Evolutionary conservation across 1,140 invertebrate species (phyloP).

Genomic region (Luehdorfia chinensis): DNA sequence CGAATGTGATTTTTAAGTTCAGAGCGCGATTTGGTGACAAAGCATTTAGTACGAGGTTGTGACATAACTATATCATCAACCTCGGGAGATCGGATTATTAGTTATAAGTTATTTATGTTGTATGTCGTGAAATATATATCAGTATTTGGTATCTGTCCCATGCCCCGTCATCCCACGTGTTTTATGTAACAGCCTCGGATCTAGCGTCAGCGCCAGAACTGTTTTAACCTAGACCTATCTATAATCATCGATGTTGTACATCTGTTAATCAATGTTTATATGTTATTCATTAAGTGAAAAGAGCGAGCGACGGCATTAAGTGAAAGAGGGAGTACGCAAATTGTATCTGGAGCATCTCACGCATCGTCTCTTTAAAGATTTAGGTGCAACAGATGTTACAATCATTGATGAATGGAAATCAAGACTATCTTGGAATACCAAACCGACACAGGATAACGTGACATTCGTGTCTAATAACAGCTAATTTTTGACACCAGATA

Average conservation of each 20-base stretch:
- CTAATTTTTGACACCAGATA: too few relatives aligned
- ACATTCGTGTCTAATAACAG: too few relatives aligned
- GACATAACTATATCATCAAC: constrained; percentile 26
- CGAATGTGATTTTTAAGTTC: constrained; percentile 19
- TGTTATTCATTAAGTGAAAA: constrained; percentile 23
- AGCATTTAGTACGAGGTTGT: constrained; percentile 39
- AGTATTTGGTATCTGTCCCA: constrained; percentile 19
- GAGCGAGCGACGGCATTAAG: constrained; percentile 7
- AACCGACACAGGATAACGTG: too few relatives aligned
- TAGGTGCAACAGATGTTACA: too few relatives aligned
- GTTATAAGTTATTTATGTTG: constrained; percentile 55
- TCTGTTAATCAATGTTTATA: constrained; percentile 12
- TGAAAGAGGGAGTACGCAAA: constrained; percentile 1
- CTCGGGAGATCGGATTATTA: constrained; percentile 36
- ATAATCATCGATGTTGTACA: constrained; percentile 15
- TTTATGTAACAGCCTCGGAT: constrained; percentile 59
- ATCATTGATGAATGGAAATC: too few relatives aligned
- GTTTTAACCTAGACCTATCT: not conserved
- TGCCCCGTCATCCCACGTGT: constrained; percentile 24
- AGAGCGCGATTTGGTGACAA: constrained; percentile 23
- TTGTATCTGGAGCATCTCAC: too few relatives aligned
- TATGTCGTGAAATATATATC: constrained; percentile 43
- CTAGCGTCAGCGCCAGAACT: constrained; percentile 11
- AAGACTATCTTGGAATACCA: too few relatives aligned
- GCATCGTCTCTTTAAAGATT: too few relatives aligned